phyloP scores from a whole-genome alignment of 2,888 invertebrate genomes.

The Euzetes globulus region DNA sequence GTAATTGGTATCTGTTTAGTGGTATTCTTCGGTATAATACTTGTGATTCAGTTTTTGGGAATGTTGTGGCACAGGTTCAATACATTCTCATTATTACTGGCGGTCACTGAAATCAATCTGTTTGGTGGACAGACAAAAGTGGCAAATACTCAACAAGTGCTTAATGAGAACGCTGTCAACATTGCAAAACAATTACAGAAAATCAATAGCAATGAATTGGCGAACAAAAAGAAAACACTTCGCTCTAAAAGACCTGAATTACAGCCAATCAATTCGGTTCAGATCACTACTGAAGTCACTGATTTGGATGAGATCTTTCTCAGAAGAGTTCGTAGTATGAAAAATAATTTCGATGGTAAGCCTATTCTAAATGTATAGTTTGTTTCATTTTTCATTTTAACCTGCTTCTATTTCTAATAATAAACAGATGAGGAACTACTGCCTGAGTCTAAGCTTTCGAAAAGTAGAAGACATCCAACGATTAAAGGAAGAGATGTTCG shows the following conservation, averaged over 20 bases:
- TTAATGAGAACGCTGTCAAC: conserved; percentile 86
- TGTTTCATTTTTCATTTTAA: not conserved
- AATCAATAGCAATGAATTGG: not conserved
- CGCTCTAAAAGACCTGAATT: not conserved
- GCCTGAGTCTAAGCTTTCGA: not conserved
- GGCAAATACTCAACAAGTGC: conserved; percentile 72
- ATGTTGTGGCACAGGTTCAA: conserved; percentile 99
- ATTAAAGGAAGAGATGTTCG: not conserved
- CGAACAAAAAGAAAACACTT: not conserved
- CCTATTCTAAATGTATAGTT: no score
- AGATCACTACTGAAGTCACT: not conserved
- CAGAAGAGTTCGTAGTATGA: not conserved
- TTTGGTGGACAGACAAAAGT: conserved; percentile 77
- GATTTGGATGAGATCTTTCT: not conserved
- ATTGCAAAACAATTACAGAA: conserved; percentile 59
- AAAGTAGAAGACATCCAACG: not conserved
- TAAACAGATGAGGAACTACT: not conserved
- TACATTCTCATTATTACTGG: conserved; percentile 87
- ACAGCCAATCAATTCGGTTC: not conserved
- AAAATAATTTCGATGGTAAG: conserved; percentile 9
- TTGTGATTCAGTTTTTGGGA: conserved; percentile 89
- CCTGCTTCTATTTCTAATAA: not conserved
- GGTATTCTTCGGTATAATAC: conserved; percentile 90
- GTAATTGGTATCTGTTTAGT: conserved; percentile 72
- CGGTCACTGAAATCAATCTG: conserved; percentile 83